Evolutionary conservation across 2,113 vertebrate species (phyloP).

Genomic region (Rattus norvegicus): GRCr8 NC_086032.1:70684001-70684500

Average conservation of each 20-base stretch:
- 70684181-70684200: slow-evolving; percentile 5
- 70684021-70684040: not conserved
- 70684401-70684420: not conserved
- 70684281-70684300: not conserved
- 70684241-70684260: slow-evolving; percentile 41
- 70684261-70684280: not conserved
- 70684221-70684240: not conserved
- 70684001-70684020: not conserved
- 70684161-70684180: not conserved
- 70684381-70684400: slow-evolving; percentile 48
- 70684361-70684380: not conserved
- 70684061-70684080: not conserved
- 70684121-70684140: not conserved
- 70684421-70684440: not conserved
- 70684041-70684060: not conserved
- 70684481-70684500: not conserved
- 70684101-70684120: not conserved
- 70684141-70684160: not conserved
- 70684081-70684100: no score
- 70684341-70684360: not conserved
- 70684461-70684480: not conserved
- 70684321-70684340: not conserved
- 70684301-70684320: not conserved
- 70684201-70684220: not conserved
- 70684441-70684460: not conserved